Conservation (phyloP, 2,888 invertebrate genomes). For the Tetranychus piercei region DNA sequence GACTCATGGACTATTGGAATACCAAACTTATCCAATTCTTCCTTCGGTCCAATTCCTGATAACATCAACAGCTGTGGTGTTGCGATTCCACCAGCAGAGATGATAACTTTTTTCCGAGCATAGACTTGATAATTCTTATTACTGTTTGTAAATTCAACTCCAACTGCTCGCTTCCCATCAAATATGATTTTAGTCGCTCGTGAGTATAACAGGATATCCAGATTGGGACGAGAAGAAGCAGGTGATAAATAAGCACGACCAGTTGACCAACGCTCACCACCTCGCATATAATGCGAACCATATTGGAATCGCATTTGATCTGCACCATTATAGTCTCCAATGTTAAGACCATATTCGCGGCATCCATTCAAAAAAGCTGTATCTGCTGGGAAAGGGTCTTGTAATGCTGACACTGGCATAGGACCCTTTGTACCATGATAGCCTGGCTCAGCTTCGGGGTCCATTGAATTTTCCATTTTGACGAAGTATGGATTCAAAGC, state of each 20-base stretch:
- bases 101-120: neutral
- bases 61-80: neutral
- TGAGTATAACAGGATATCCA: neutral
- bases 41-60: neutral
- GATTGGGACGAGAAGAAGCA: neutral
- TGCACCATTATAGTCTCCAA: neutral
- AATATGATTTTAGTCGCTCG: neutral
- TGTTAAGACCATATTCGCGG: neutral
- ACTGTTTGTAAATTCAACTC: neutral
- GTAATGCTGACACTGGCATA: neutral
- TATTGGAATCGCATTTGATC: neutral
- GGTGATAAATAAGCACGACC: neutral
- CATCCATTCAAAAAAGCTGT: neutral
- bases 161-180: neutral
- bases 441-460: slow-evolving; percentile 13
- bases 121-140: neutral
- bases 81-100: neutral
- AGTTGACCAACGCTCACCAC: neutral
- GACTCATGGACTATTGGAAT: slow-evolving; percentile 4
- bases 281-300: slow-evolving; percentile 20
- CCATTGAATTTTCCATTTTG: slow-evolving; percentile 33
- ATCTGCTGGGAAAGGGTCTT: neutral
- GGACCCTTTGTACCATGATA: neutral
- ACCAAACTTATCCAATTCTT: neutral
- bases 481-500: slow-evolving; percentile 62